Evolutionary conservation across 2,888 invertebrate genomes (phyloP).

Genomic region (Spicauda simplicius): DNA sequence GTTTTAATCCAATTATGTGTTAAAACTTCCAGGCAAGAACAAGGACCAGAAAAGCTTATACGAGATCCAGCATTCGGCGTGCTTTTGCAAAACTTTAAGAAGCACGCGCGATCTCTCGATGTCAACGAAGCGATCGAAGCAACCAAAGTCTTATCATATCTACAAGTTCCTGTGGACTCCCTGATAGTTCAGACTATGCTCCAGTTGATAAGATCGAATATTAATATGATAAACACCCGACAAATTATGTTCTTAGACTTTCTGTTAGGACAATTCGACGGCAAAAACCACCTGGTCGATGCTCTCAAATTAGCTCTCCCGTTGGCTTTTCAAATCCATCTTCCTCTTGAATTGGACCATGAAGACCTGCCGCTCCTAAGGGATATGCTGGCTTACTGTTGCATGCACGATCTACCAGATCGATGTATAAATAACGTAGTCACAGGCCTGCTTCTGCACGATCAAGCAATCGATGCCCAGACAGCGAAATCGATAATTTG

Average conservation of each 20-base stretch:
- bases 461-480: constrained; percentile 69
- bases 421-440: constrained; percentile 81
- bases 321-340: constrained; percentile 87
- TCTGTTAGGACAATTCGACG: constrained; percentile 78
- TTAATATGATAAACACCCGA: constrained; percentile 85
- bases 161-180: constrained; percentile 85
- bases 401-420: constrained; percentile 76
- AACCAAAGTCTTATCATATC: constrained; percentile 83
- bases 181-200: constrained; percentile 86
- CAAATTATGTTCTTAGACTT: constrained; percentile 87
- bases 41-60: constrained; percentile 68
- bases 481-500: constrained; percentile 82
- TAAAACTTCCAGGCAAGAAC: constrained; percentile 39
- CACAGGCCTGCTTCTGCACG: constrained; percentile 74
- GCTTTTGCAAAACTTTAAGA: constrained; percentile 84
- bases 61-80: constrained; percentile 83
- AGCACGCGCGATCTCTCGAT: constrained; percentile 80
- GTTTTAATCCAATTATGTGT: not conserved
- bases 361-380: constrained; percentile 78
- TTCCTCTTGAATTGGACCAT: constrained; percentile 84
- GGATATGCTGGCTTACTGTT: constrained; percentile 83
- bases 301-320: constrained; percentile 88
- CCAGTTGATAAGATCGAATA: constrained; percentile 85
- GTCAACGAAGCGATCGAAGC: constrained; percentile 84
- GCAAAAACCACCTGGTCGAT: constrained; percentile 84